Percentiles rank a stretch among this genome's conserved stretches.
Conservation (phyloP, 2,888 invertebrate genomes). For the Pollenia griseotomentosa region DNA sequence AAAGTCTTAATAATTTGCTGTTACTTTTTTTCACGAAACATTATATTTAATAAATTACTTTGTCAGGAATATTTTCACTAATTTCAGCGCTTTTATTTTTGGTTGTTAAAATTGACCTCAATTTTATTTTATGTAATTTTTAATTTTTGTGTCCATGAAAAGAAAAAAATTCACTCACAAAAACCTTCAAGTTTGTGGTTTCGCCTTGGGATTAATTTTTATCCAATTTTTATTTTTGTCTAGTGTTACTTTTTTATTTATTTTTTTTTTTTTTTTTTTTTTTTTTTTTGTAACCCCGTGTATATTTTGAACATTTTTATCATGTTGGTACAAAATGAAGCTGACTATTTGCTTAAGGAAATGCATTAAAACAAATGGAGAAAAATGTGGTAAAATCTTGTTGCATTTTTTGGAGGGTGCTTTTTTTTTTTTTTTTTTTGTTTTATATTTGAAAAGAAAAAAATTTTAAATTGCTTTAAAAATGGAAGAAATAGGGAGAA, state of each 20-base stretch:
- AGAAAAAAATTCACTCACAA: neutral
- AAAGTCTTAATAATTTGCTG: neutral
- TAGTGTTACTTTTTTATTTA: neutral
- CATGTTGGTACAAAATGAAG: neutral
- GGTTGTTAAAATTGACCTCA: conserved; percentile 23
- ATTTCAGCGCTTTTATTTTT: neutral
- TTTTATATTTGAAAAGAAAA: neutral
- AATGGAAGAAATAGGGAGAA: neutral
- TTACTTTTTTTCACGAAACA: neutral
- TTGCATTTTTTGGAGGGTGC: neutral
- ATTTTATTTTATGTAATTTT: conserved; percentile 3
- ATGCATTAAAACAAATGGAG: conserved; percentile 5
- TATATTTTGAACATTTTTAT: conserved; percentile 12
- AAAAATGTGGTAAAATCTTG: neutral
- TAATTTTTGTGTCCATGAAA: neutral
- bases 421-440: too few species aligned
- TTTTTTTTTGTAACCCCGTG: neutral
- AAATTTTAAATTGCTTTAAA: neutral
- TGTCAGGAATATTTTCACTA: neutral
- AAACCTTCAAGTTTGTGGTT: conserved; percentile 38
- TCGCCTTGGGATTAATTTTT: conserved; percentile 40
- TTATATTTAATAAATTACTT: neutral
- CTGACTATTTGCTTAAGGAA: neutral
- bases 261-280: too few species aligned
- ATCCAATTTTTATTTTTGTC: conserved; percentile 31